Evolutionary conservation across 37 sponge, comb jelly and placozoan species (phyloP).

Genomic region (Aplysina aerophoba): DNA sequence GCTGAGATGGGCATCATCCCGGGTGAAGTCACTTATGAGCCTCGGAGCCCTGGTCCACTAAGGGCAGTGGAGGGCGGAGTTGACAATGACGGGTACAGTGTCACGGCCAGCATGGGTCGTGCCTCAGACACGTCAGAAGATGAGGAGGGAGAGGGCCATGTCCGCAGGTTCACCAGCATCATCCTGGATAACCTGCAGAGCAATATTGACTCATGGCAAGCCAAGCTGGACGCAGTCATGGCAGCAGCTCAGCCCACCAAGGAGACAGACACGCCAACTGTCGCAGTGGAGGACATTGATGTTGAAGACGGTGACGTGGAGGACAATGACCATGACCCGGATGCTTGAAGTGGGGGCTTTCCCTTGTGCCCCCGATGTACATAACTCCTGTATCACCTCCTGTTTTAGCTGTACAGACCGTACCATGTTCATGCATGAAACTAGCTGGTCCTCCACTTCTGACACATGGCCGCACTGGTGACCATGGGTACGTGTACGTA

Average conservation of each 20-base stretch:
- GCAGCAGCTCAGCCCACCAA: background rate
- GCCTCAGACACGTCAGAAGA: background rate
- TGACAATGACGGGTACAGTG: background rate
- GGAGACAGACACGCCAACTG: background rate
- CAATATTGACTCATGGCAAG: conserved; percentile 39
- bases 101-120: background rate
- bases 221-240: background rate
- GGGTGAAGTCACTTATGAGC: conserved; percentile 21
- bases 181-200: conserved; percentile 65
- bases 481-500: no score
- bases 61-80: background rate
- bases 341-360: no score
- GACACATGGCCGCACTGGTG: no score
- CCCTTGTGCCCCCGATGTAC: no score
- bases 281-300: background rate
- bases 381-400: no score
- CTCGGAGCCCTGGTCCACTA: background rate
- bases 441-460: no score
- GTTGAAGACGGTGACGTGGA: background rate
- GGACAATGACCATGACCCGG: conserved; percentile 8
- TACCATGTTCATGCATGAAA: no score
- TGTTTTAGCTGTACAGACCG: no score
- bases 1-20: conserved; percentile 74
- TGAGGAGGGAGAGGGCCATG: background rate
- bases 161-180: conserved; percentile 60